Conservation (phyloP, 2,888 invertebrate species). For the Glaucopsyche alexis region DNA sequence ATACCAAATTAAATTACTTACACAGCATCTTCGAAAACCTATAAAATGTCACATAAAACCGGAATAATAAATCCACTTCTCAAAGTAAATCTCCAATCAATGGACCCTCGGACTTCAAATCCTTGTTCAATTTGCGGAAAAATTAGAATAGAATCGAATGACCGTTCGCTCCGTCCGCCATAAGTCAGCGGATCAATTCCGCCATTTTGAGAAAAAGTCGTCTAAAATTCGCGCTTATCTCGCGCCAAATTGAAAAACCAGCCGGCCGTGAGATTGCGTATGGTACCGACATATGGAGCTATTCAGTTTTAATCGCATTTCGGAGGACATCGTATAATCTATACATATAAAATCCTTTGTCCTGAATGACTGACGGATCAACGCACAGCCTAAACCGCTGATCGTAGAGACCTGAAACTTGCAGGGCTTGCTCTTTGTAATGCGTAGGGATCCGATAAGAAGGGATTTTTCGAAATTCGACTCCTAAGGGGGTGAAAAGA, state of each 20-base stretch:
- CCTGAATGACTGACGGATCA: no score
- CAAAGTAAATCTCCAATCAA: conserved; percentile 31
- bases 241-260: conserved; percentile 79
- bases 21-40: background rate
- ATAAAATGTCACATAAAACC: conserved; percentile 11
- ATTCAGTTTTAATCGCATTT: conserved; percentile 80
- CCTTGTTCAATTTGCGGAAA: conserved; percentile 37
- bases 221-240: conserved; percentile 76
- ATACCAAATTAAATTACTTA: background rate
- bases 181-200: conserved; percentile 79
- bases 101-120: conserved; percentile 34
- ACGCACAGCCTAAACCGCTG: no score
- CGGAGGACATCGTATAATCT: conserved; percentile 77
- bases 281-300: conserved; percentile 76
- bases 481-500: no score
- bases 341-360: no score
- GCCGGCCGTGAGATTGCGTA: conserved; percentile 75
- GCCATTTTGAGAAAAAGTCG: conserved; percentile 72
- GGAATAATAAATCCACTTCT: conserved; percentile 12
- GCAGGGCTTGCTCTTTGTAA: no score
- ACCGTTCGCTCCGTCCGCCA: conserved; percentile 68
- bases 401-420: no score
- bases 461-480: no score
- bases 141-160: conserved; percentile 59
- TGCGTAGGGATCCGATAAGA: no score